phyloP scores from a whole-genome alignment of 1,140 invertebrate species.

The Scaptomyza pallida region DNA sequence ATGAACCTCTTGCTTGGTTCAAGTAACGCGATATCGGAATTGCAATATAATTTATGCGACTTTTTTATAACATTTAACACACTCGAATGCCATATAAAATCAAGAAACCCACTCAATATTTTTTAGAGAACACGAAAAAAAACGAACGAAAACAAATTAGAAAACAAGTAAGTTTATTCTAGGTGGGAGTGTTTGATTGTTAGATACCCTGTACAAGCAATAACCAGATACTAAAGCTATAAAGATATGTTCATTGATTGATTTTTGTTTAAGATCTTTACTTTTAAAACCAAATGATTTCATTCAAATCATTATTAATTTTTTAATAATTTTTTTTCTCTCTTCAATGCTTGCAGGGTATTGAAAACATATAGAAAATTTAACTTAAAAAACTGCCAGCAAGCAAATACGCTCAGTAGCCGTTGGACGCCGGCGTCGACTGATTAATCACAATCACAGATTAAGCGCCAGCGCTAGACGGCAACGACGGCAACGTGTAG shows the following conservation, averaged over 20 bases:
- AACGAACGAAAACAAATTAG: conserved; percentile 26
- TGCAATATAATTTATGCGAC: conserved; percentile 80
- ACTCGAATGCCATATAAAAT: conserved; percentile 65
- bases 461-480: conserved; percentile 67
- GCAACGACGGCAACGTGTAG: conserved; percentile 18
- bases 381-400: conserved; percentile 50
- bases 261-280: too few relatives aligned
- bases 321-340: not conserved
- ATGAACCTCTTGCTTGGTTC: conserved; percentile 76
- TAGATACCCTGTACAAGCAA: not conserved
- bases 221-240: not conserved
- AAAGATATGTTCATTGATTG: not conserved
- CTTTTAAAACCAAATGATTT: too few relatives aligned
- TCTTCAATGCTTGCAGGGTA: not conserved
- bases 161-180: not conserved
- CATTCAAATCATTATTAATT: not conserved
- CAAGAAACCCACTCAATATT: conserved; percentile 66
- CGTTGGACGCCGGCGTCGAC: conserved; percentile 54
- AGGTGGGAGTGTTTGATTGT: not conserved
- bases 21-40: conserved; percentile 77
- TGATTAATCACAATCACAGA: conserved; percentile 79
- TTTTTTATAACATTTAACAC: conserved; percentile 75
- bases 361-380: conserved; percentile 29
- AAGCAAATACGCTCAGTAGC: conserved; percentile 74
- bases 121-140: conserved; percentile 51